phyloP scores from a whole-genome alignment of 92 coral and sea anemone genomes.

The Epizoanthus fatuus region DNA sequence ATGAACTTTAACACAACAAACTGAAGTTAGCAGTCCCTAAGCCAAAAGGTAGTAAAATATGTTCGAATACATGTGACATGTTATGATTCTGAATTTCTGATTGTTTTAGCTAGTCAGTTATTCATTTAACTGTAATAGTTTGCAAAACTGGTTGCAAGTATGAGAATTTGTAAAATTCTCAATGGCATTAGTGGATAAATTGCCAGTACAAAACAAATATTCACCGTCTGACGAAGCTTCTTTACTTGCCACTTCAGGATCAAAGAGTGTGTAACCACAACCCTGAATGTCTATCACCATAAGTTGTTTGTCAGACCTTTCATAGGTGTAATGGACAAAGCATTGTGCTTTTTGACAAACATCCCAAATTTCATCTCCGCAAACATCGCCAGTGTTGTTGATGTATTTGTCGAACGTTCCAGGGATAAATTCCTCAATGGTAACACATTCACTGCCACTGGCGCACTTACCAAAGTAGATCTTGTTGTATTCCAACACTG shows the following conservation, averaged over 20 bases:
- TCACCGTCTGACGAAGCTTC: slow-evolving; percentile 43
- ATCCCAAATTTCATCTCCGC: slow-evolving; percentile 35
- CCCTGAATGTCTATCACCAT: slow-evolving; percentile 62
- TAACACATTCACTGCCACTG: slow-evolving; percentile 53
- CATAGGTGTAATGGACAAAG: slow-evolving; percentile 59
- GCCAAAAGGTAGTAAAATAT: no score
- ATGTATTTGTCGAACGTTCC: slow-evolving; percentile 62
- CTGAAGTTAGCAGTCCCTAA: no score
- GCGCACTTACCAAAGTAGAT: slow-evolving; percentile 55
- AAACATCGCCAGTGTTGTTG: slow-evolving; percentile 55
- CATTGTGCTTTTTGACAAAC: slow-evolving; percentile 59
- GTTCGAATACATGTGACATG: no score
- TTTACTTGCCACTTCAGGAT: slow-evolving; percentile 59
- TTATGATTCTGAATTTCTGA: no score
- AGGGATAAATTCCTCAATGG: slow-evolving; percentile 52
- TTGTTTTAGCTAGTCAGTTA: no score
- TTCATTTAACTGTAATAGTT: slow-evolving; percentile 14
- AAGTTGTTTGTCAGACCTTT: slow-evolving; percentile 58
- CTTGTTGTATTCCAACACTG: slow-evolving; percentile 37
- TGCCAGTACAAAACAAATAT: slow-evolving; percentile 59
- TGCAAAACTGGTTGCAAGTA: slow-evolving; percentile 54
- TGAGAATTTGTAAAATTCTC: slow-evolving; percentile 34
- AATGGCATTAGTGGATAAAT: slow-evolving; percentile 50
- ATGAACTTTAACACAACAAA: no score
- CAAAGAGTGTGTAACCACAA: slow-evolving; percentile 56